Base-by-base conservation (phyloP, 2,888 invertebrate genomes). In the Belgica antarctica region DNA sequence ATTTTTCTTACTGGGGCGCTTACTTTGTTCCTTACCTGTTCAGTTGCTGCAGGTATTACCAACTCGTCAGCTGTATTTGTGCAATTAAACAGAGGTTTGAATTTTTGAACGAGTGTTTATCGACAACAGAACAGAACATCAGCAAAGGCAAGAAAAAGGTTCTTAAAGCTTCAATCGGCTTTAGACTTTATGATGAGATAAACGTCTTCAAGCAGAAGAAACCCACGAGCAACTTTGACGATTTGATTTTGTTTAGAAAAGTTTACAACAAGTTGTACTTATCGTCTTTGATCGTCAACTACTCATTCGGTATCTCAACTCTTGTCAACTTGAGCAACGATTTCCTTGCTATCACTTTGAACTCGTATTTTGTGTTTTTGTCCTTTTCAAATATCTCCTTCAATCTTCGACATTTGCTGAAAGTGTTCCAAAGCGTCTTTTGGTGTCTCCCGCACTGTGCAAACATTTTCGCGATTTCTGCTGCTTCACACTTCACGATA, bases 351-450 rank as follows among this genome's bases (percentile, higher is more conserved):
- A 76, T 80, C 0, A 80, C 76, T 7, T 76, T 78, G 1, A 78
- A 77, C 71, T 77, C 76, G 25, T 80, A 80, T 71, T 80, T 78
- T 78, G 76, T 78, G 31, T 80, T 79, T 72, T 61, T 79, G 1
- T 76, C 75, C 63, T 77, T 77, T 31, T 75, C 76, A 73, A 46
- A 61, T 1, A 7, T 27, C 1, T 46, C 41, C 19, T 63, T 52
- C 27, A 73, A 74, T 1, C 72, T 73, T 1, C 68, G 57, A 1
- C 74, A 77, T 22, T 74, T 76, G 24, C 65, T 78, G 1, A 73
- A 73, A 17, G 76, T 77, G 12, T 68, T 74, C n/a, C 73, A 74
- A 63, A 77, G 75, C 71, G 72, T 74, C 0, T 70, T 77, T 1
- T 78, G 77, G 77, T 75, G 76, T 0, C 72, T 77, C 1, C 79